These are phyloP conservation scores for Ceyx erithaca DNA, from an alignment of 2,797 vertebrate species.

Conservation along the genomic window DNA sequence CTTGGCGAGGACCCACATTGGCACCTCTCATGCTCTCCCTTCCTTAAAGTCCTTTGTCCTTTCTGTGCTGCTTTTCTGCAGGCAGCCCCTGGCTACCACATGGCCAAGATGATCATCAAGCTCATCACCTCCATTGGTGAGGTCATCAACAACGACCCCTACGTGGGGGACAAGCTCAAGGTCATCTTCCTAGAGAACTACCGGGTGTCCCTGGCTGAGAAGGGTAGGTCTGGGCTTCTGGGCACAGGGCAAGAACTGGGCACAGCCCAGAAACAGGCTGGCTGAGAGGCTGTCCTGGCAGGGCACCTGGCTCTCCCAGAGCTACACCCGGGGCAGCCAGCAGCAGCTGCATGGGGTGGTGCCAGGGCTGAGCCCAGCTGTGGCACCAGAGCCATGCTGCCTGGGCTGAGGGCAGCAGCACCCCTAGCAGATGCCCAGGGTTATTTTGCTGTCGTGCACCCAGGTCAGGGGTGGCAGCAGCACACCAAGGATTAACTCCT, in stretches of 20 bases:
- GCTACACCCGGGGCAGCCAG: background rate
- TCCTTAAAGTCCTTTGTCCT: background rate
- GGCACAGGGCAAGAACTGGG: rapidly evolving
- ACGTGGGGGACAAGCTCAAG: conserved; percentile 85
- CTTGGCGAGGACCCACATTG: background rate
- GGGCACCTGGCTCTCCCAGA: background rate
- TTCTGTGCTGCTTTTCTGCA: conserved; percentile 56
- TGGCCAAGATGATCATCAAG: conserved; percentile 92
- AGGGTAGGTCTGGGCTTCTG: conserved; percentile 75
- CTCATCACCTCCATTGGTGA: conserved; percentile 84
- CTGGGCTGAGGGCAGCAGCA: background rate
- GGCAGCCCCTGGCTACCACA: conserved; percentile 90
- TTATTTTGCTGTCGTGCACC: background rate
- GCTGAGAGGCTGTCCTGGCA: background rate
- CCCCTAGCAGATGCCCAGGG: background rate
- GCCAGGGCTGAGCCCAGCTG: background rate
- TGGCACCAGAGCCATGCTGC: background rate
- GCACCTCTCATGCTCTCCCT: background rate
- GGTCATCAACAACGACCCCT: conserved; percentile 85
- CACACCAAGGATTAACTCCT: too few relatives aligned
- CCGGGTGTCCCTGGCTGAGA: conserved; percentile 87
- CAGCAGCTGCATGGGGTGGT: background rate
- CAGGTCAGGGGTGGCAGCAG: background rate
- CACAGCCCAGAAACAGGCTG: background rate
- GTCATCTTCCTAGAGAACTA: conserved; percentile 91